Conservation (phyloP, 2,888 invertebrate species). For the Drosophila mimetica region DNA sequence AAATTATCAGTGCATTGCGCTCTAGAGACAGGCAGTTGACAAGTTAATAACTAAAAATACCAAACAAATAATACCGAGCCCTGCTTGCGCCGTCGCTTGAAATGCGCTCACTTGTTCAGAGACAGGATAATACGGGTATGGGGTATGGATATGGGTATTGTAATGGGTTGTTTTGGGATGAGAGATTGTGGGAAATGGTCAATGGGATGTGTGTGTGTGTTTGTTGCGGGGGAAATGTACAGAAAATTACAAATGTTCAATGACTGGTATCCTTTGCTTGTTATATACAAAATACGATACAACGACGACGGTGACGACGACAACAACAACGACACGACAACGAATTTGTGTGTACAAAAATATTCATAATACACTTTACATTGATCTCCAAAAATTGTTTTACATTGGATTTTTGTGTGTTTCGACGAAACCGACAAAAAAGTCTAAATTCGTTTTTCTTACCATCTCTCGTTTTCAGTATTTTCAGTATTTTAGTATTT, state of each 20-base stretch:
- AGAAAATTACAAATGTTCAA: conserved; percentile 60
- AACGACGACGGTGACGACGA: conserved; percentile 40
- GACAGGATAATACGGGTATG: conserved; percentile 2
- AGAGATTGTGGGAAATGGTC: not conserved
- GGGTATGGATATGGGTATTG: not conserved
- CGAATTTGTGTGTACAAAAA: conserved; percentile 51
- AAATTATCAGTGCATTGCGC: conserved; percentile 81
- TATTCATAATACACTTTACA: conserved; percentile 50
- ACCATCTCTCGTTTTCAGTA: conserved; percentile 37
- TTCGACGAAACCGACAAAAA: conserved; percentile 56
- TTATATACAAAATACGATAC: conserved; percentile 65
- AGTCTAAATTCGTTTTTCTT: conserved; percentile 64
- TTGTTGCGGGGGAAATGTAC: conserved; percentile 23
- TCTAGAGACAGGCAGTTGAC: conserved; percentile 76
- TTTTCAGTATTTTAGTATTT: conserved; percentile 45
- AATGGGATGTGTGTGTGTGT: not conserved
- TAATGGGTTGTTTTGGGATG: not conserved
- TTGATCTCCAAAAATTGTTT: conserved; percentile 42
- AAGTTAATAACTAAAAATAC: conserved; percentile 54
- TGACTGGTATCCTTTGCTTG: conserved; percentile 45
- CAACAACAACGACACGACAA: conserved; percentile 46
- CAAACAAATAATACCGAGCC: conserved; percentile 55
- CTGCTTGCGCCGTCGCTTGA: conserved; percentile 55
- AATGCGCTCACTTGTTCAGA: conserved; percentile 53
- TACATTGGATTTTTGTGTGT: conserved; percentile 35